Conservation (phyloP, 2,888 invertebrate genomes). For the Calameuta filiformis region DNA sequence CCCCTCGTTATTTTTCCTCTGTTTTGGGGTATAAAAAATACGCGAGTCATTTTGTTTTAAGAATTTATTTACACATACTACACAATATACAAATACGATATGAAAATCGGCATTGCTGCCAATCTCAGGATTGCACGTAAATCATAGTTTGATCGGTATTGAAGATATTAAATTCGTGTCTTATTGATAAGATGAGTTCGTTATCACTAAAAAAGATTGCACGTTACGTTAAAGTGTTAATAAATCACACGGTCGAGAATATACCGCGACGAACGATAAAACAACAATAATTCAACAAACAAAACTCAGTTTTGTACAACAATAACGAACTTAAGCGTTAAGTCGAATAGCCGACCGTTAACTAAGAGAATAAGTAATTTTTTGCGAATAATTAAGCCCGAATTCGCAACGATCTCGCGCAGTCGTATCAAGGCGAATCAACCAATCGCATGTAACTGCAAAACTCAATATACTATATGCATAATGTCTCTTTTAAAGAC, state of each 20-base stretch:
- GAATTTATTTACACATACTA: constrained; percentile 46
- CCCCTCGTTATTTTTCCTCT: neutral
- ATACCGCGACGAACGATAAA: constrained; percentile 10
- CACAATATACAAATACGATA: constrained; percentile 41
- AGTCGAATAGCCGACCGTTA: neutral
- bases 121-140: constrained; percentile 22
- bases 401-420: neutral
- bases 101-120: constrained; percentile 19
- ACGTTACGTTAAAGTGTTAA: constrained; percentile 7
- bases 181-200: neutral
- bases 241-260: constrained; percentile 14
- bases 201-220: constrained; percentile 19
- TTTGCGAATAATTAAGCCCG: neutral
- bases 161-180: neutral
- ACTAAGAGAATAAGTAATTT: neutral
- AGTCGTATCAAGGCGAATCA: neutral
- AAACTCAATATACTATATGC: neutral
- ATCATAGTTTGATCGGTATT: constrained; percentile 4
- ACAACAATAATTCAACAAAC: constrained; percentile 22
- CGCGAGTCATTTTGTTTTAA: constrained; percentile 22
- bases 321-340: constrained; percentile 12
- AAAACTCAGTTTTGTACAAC: constrained; percentile 19
- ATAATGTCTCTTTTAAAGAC: neutral
- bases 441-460: neutral
- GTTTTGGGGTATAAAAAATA: neutral